These are phyloP conservation scores for Alca torda DNA, from an alignment of 2,797 vertebrate species.

Conservation along the genomic window DNA sequence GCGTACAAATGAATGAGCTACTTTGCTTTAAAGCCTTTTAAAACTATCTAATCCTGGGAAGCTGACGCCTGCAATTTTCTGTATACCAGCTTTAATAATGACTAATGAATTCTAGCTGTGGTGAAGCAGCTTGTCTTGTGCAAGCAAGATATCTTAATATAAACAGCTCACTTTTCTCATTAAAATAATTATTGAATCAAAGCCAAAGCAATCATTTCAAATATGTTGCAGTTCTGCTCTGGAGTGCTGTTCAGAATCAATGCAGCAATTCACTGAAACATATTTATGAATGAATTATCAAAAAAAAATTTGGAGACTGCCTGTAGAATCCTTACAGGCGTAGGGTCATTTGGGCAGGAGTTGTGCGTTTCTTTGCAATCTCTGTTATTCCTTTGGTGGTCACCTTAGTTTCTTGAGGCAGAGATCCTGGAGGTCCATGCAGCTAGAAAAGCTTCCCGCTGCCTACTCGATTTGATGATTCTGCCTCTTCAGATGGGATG, in stretches of 20 bases:
- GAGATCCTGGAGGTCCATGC: background rate
- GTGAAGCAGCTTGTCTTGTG: constrained; percentile 19
- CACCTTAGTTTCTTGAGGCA: background rate
- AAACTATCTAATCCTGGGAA: background rate
- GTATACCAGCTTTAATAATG: background rate
- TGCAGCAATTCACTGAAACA: background rate
- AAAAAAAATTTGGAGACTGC: background rate
- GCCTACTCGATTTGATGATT: background rate
- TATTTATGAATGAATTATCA: background rate
- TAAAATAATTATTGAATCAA: constrained; percentile 47
- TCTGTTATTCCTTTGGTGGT: background rate
- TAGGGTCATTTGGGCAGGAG: background rate
- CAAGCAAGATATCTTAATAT: constrained; percentile 32
- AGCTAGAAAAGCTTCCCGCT: background rate
- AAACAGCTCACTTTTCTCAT: constrained; percentile 47
- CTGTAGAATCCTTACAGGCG: accelerated
- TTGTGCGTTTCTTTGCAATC: background rate
- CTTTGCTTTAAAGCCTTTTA: background rate
- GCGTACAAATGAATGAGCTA: background rate
- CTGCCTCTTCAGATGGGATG: background rate
- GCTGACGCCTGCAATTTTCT: background rate
- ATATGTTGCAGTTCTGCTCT: background rate
- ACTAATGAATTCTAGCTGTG: constrained; percentile 8
- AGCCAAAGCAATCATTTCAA: background rate
- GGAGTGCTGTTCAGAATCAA: background rate